These are phyloP conservation scores for Scaptomyza pallida DNA, from an alignment of 1,140 invertebrate genomes.

Conservation along the genomic window DNA sequence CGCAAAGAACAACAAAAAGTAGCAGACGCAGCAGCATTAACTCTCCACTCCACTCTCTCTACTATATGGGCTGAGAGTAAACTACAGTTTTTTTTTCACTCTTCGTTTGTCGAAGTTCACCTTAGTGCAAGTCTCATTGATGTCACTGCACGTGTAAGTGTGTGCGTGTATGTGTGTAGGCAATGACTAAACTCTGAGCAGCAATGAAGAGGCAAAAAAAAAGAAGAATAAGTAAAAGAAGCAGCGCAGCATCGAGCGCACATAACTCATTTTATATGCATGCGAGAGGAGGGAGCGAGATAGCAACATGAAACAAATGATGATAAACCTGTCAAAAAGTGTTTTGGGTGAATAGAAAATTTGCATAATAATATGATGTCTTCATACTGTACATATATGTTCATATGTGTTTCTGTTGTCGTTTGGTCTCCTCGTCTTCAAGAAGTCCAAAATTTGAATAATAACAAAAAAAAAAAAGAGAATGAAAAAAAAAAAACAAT, in stretches of 20 bases:
- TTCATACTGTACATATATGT: conserved; percentile 14
- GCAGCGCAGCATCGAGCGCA: conserved; percentile 40
- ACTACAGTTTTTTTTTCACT: conserved; percentile 9
- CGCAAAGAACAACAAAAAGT: conserved; percentile 21
- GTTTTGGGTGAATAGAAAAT: conserved; percentile 65
- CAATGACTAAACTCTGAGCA: conserved; percentile 46
- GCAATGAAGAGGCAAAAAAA: conserved; percentile 19
- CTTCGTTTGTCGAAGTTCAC: conserved; percentile 34
- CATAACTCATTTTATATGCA: conserved; percentile 57
- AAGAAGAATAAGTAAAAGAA: conserved; percentile 32
- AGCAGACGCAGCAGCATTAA: conserved; percentile 8
- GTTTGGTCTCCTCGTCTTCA: conserved; percentile 40
- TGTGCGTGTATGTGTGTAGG: conserved; percentile 21
- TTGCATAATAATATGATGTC: conserved; percentile 78
- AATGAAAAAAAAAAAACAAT: conserved; percentile 70
- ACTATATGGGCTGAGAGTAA: background rate
- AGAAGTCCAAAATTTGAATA: conserved; percentile 64
- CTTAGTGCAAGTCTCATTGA: conserved; percentile 49
- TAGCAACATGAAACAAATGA: conserved; percentile 51
- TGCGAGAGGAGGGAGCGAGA: conserved; percentile 24
- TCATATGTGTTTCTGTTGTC: conserved; percentile 24
- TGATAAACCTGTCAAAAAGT: conserved; percentile 75
- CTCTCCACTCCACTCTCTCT: background rate
- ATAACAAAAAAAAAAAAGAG: conserved; percentile 17
- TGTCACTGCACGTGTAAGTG: conserved; percentile 9